Conservation (phyloP, 2,888 invertebrate genomes). For the Drosophila lutescens region DNA sequence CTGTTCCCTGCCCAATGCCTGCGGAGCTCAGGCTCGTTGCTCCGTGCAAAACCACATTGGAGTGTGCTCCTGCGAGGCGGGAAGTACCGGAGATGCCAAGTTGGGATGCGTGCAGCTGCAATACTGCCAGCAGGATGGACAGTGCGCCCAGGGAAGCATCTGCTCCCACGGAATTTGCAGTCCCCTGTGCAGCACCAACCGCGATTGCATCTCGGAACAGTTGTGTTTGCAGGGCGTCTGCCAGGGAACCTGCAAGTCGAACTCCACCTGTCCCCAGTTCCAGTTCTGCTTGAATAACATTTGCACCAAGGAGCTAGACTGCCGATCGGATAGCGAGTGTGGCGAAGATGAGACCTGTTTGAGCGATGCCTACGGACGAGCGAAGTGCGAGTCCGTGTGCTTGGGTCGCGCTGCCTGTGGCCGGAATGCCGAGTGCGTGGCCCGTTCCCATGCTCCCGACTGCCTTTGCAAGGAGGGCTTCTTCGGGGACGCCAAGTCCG, state of each 20-base stretch:
- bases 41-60: conserved; percentile 91
- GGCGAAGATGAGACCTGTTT: conserved; percentile 89
- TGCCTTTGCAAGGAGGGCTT: conserved; percentile 92
- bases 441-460: conserved; percentile 89
- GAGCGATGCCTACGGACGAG: conserved; percentile 88
- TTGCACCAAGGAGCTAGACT: conserved; percentile 92
- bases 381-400: conserved; percentile 91
- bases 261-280: conserved; percentile 92
- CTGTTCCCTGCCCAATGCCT: conserved; percentile 91
- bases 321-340: conserved; percentile 90
- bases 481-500: conserved; percentile 92
- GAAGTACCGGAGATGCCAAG: conserved; percentile 93
- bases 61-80: conserved; percentile 92
- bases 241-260: conserved; percentile 91
- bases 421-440: conserved; percentile 91
- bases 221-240: conserved; percentile 94
- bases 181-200: conserved; percentile 91
- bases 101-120: conserved; percentile 93
- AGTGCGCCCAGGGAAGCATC: conserved; percentile 93
- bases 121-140: conserved; percentile 91
- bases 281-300: conserved; percentile 93
- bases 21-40: conserved; percentile 92
- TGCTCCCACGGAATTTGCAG: conserved; percentile 92
- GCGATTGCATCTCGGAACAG: conserved; percentile 94
- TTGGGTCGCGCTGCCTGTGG: conserved; percentile 90